These are phyloP conservation scores for Heterotilapia buettikoferi DNA, from an alignment of 2,113 vertebrate genomes.

Conservation along the genomic window DNA sequence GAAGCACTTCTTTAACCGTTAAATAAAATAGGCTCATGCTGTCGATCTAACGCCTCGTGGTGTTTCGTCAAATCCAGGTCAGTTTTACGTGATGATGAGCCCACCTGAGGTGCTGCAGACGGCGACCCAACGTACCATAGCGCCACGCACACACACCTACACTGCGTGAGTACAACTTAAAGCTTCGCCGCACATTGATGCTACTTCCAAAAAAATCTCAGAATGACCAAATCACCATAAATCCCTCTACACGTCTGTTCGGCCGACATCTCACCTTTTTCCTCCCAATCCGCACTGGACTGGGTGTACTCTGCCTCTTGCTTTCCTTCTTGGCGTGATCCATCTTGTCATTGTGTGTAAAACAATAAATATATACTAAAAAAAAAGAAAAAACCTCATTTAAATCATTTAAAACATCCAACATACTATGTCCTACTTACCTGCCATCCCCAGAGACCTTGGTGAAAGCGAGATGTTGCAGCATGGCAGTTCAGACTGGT, in stretches of 20 bases:
- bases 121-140: constrained; percentile 78
- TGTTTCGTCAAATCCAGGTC: constrained; percentile 58
- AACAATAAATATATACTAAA: neutral
- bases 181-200: neutral
- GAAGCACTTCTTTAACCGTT: neutral
- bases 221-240: neutral
- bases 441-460: constrained; percentile 74
- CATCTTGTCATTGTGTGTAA: constrained; percentile 31
- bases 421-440: constrained; percentile 68
- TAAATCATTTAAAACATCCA: constrained; percentile 34
- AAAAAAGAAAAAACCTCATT: neutral
- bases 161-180: constrained; percentile 73
- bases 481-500: constrained; percentile 71
- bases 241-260: neutral
- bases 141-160: constrained; percentile 85
- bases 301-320: neutral
- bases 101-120: constrained; percentile 85
- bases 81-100: constrained; percentile 94
- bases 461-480: constrained; percentile 74
- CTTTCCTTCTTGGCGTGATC: neutral
- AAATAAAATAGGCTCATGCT: accelerated
- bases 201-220: neutral
- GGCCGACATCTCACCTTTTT: neutral
- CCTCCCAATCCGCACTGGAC: neutral
- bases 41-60: neutral